A percentile compares a stretch with the other conserved stretches of the same genome.
Conservation (phyloP, 2,888 invertebrate genomes). For the Platerodrilus igneus region DNA sequence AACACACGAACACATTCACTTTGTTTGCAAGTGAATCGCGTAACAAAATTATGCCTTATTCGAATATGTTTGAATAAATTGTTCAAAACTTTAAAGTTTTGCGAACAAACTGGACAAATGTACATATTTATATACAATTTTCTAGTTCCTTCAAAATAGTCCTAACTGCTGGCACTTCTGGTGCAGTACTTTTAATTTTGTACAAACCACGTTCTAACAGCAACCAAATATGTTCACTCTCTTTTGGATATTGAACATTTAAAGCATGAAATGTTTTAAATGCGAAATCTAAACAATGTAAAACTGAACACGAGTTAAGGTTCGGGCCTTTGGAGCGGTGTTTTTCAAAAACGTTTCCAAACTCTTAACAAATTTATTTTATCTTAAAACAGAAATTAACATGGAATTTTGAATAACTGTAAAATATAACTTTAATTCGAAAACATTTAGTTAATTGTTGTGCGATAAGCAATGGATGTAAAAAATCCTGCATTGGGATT, state of each 20-base stretch:
- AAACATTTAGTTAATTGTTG: no score
- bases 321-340: no score
- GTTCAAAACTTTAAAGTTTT: not conserved
- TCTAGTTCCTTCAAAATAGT: slow-evolving; percentile 1
- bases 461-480: no score
- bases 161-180: not conserved
- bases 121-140: slow-evolving; percentile 6
- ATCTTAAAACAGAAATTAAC: no score
- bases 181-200: not conserved
- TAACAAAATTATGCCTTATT: slow-evolving; percentile 1
- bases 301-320: no score
- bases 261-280: slow-evolving; percentile 6
- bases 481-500: no score
- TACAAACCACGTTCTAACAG: slow-evolving; percentile 3
- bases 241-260: not conserved
- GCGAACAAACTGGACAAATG: slow-evolving; percentile 2
- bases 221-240: slow-evolving; percentile 9
- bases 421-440: no score
- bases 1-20: not conserved
- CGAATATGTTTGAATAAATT: slow-evolving; percentile 3
- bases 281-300: no score
- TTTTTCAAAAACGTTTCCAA: no score
- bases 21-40: slow-evolving; percentile 2
- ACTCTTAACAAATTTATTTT: no score
- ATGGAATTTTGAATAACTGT: no score